Conservation (phyloP, 2,113 vertebrate species). For the Cyrtonyx montezumae region DNA sequence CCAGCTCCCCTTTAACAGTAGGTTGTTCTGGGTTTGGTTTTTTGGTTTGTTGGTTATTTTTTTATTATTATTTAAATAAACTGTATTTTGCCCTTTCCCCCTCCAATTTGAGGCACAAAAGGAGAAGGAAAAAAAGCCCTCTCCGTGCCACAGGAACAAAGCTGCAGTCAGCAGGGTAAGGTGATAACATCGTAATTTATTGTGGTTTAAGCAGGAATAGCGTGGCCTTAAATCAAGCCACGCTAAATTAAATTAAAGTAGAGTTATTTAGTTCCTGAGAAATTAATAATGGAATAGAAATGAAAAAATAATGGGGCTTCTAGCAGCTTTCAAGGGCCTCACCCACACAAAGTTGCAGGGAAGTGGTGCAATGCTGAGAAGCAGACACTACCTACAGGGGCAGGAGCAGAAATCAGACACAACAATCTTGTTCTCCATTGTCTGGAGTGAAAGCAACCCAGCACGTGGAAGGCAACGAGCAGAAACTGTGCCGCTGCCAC, state of each 20-base stretch:
- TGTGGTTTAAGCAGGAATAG: background rate
- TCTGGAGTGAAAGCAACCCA: background rate
- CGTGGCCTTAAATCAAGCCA: background rate
- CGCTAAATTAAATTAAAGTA: background rate
- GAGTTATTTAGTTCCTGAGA: background rate
- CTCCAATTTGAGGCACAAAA: background rate
- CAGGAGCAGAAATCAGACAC: background rate
- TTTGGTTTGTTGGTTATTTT: too few species aligned
- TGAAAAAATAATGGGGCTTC: background rate
- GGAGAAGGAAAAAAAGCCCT: background rate
- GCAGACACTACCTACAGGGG: background rate
- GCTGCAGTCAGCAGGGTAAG: background rate
- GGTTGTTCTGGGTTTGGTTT: too few species aligned
- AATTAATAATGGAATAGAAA: background rate
- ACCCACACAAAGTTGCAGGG: background rate
- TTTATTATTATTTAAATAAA: background rate
- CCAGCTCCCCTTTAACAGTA: background rate
- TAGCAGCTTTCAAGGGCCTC: background rate
- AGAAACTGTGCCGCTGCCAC: background rate
- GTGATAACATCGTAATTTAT: background rate
- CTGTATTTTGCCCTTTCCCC: constrained; percentile 14
- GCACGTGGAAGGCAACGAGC: fast-evolving
- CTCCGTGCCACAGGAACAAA: background rate
- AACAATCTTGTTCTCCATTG: background rate
- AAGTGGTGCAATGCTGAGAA: background rate